Conservation (phyloP, 2,888 invertebrate genomes). For the Hirtodrosophila histrioides region DNA sequence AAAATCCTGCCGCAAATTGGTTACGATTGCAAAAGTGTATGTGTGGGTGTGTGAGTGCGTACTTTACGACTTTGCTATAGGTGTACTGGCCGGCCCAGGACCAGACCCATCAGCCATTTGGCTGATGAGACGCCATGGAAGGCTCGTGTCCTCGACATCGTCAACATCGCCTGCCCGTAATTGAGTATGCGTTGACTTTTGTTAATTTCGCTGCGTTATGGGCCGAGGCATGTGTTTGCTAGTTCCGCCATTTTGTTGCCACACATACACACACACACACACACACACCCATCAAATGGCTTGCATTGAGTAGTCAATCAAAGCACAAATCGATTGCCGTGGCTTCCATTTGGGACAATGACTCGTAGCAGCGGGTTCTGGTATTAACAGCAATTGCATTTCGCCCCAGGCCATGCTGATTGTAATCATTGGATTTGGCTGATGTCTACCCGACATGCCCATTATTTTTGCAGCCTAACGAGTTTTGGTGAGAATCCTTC, state of each 20-base stretch:
- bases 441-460: slow-evolving; percentile 26
- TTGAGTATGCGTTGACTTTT: slow-evolving; percentile 69
- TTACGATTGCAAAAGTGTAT: slow-evolving; percentile 27
- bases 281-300: slow-evolving; percentile 24
- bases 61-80: slow-evolving; percentile 18
- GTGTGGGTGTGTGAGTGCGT: slow-evolving; percentile 15
- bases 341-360: slow-evolving; percentile 53
- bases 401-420: slow-evolving; percentile 44
- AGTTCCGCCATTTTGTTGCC: slow-evolving; percentile 50
- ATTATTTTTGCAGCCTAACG: slow-evolving; percentile 42
- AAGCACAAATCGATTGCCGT: slow-evolving; percentile 58
- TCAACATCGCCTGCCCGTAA: slow-evolving; percentile 45
- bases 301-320: slow-evolving; percentile 64
- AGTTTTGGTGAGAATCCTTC: slow-evolving; percentile 32
- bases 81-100: slow-evolving; percentile 20
- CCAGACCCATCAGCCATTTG: slow-evolving; percentile 31
- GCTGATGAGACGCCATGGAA: slow-evolving; percentile 43
- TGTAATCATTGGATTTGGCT: slow-evolving; percentile 52
- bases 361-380: slow-evolving; percentile 36
- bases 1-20: slow-evolving; percentile 58
- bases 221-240: slow-evolving; percentile 49
- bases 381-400: slow-evolving; percentile 68
- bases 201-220: slow-evolving; percentile 70
- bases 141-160: slow-evolving; percentile 32
- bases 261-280: slow-evolving; percentile 16